Base-by-base conservation (phyloP, 2,888 invertebrate genomes). In the Tricholauxania praeusta region DNA sequence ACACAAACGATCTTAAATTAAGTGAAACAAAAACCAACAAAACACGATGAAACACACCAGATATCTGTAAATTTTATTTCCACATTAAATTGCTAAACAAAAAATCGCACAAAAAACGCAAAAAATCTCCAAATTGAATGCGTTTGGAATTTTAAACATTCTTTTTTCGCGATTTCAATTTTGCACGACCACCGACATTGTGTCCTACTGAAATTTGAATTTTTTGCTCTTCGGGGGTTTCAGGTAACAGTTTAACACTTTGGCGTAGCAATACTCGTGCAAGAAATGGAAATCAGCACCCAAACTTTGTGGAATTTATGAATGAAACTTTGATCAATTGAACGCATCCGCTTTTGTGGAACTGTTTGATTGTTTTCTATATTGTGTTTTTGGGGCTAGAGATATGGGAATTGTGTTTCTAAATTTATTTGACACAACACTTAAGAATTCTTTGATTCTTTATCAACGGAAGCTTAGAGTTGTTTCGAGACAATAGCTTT, bases 161-260 rank as follows among this genome's bases (percentile, higher is more conserved):
- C 22, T 53, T 12, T 22, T 48, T 28, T n/a, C 32, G 7, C 10
- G 39, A 39, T 39, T 39, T 39, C 7, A 39, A 39, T 48, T 12
- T 28, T 17, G 12, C 15, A 28, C 70, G 70, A 70, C 70, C 70
- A 70, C 70, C 70, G 22, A 52, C 62, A 53, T 63, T 12, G 70
- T 63, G 70, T 53, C 47, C 62, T 52, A 70, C 49, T 17, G 32
- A 55, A 39, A 22, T 28, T 65, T n/a, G 47, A 3, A 12, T 53
- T 67, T 39, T 39, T 39, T 39, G 39, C 39, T 8, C 2, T 60
- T 28, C 28, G 60, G 60, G 22, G 60, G 14, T 12, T 39, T 14
- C 39, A 28, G 28, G 10, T 60, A 17, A 39, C 28, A 32, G 32
- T 15, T 12, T 60, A 60, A 12, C 19, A 60, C 14, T 60, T 60